Base-by-base conservation (phyloP, 2,113 vertebrate species). In the Pterophyllum scalare region DNA sequence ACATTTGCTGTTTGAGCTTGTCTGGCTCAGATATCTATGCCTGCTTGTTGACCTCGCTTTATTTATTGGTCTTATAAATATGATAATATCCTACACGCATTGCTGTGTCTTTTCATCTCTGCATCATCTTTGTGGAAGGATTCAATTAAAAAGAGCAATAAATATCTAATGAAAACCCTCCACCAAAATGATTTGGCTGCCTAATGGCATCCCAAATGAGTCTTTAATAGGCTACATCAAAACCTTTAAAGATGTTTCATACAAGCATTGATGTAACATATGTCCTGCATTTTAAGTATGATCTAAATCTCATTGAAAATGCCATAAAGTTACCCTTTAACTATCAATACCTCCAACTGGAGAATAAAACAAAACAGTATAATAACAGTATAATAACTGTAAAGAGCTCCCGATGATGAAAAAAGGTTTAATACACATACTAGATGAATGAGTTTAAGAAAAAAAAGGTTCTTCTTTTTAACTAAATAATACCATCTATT, bases 11-110 rank as follows among this genome's bases (percentile, higher is more conserved):
- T 74, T 22, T 74, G 46, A 31, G 28, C 49, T 56, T 35, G 52
- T 57, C 28, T 54, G 15, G 31, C 15, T 75, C 0, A 77, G 19
- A 43, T 13, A 60, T 49, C 57, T 46, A 77, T 0, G 19, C 52
- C 67, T 46, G 20, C 28, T 20, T 72, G 65, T 20, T 72, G 40
- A 31, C 24, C 15, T 72, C 20, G 24, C 43, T 72, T 49, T 8
- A 31, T 72, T 72, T n/a, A 52, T 31, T 28, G 52, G 65, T 31
- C 0, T 52, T 72, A n/a, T 72, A 72, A 52, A n/a, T 7, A 72
- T 19, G 52, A 72, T 0, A 72, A 46, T n/a, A 52, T 52, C 49
- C 17, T 7, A 19, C 0, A 0, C 14, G 1, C 26, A 14, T 4
- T 31, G 6, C 2, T 52, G 3, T 72, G 67, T 54, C 26, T 72